Evolutionary conservation across 2,888 invertebrate species (phyloP).

Genomic region (Drosophila neonasuta): DNA sequence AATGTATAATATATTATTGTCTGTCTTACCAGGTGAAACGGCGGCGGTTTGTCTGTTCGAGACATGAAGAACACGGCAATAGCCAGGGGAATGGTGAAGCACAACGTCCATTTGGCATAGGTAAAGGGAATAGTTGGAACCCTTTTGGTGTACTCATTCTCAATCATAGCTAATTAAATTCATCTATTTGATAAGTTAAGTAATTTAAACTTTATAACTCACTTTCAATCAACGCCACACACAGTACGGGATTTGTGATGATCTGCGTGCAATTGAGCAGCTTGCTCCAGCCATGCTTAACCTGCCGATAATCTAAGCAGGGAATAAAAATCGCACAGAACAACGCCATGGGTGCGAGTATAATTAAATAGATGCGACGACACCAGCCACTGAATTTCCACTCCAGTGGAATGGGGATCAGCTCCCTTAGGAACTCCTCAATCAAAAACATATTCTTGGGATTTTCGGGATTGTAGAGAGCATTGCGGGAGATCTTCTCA

Average conservation of each 20-base stretch:
- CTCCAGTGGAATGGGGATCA: conserved; percentile 55
- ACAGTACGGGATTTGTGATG: conserved; percentile 53
- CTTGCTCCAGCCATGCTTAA: conserved; percentile 77
- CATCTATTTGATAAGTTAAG: background rate
- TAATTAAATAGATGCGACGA: conserved; percentile 25
- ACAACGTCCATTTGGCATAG: conserved; percentile 28
- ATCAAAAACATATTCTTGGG: conserved; percentile 44
- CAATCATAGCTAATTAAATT: conserved; percentile 24
- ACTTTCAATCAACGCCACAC: conserved; percentile 12
- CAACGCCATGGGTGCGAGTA: conserved; percentile 53
- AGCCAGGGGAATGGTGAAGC: conserved; percentile 45
- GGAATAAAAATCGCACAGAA: conserved; percentile 59
- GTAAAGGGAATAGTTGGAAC: conserved; percentile 7
- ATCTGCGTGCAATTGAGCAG: conserved; percentile 71
- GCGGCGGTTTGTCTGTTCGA: conserved; percentile 53
- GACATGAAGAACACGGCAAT: conserved; percentile 33
- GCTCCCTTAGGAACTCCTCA: conserved; percentile 49
- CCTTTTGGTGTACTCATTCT: conserved; percentile 14
- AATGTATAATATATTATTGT: no score
- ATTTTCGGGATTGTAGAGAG: conserved; percentile 41
- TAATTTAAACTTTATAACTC: background rate
- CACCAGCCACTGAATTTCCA: conserved; percentile 42
- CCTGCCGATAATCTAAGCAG: conserved; percentile 60
- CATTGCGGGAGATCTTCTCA: conserved; percentile 13
- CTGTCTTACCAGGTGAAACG: conserved; percentile 43